phyloP scores from a whole-genome alignment of 1,140 invertebrate species.

The Medauroidea extradentata region DNA sequence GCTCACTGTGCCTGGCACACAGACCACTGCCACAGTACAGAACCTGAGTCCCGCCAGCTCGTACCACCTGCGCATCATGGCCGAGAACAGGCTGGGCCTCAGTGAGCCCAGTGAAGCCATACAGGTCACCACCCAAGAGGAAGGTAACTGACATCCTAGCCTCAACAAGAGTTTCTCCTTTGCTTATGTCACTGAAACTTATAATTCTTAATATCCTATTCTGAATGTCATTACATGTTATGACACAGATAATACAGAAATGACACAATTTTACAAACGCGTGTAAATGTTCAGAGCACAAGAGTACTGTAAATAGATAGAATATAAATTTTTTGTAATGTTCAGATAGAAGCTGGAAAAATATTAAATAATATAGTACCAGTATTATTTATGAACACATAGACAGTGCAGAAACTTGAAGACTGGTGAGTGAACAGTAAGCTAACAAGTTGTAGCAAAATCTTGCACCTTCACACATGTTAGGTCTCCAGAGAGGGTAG shows the following conservation, averaged over 20 bases:
- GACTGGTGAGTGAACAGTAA: no score
- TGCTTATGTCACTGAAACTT: neutral
- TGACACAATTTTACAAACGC: no score
- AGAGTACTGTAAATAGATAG: no score
- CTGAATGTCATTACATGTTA: neutral
- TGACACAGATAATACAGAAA: neutral
- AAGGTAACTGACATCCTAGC: constrained; percentile 51
- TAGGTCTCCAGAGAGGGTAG: no score
- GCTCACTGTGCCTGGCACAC: constrained; percentile 70
- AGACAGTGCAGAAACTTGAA: no score
- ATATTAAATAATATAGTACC: no score
- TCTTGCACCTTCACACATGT: no score
- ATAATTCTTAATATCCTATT: neutral
- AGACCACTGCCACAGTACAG: constrained; percentile 70
- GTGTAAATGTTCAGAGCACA: no score
- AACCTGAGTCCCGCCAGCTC: constrained; percentile 79
- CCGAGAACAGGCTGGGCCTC: constrained; percentile 80
- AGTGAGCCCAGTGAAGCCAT: constrained; percentile 82
- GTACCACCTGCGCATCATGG: constrained; percentile 87
- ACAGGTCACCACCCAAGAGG: constrained; percentile 75
- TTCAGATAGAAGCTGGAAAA: no score
- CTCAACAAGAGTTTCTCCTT: neutral
- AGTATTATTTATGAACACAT: no score
- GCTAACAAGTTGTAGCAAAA: no score
- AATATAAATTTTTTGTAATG: no score